Evolutionary conservation across 1,140 invertebrate species (phyloP).

Genomic region (Cherax quadricarinatus): DNA sequence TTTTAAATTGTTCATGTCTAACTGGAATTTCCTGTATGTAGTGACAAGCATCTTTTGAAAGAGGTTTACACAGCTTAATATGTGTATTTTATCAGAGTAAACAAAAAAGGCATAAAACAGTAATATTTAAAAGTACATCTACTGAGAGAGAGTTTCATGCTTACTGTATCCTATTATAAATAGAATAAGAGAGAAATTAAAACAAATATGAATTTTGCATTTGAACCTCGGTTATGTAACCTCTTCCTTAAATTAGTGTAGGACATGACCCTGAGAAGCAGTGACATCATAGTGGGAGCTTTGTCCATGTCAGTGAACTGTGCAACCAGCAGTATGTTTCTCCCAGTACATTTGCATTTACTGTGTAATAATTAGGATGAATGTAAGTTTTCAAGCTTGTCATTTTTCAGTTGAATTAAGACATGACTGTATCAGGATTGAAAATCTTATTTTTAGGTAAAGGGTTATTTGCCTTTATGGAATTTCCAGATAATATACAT

Average conservation of each 20-base stretch:
- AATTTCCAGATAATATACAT: too few species aligned
- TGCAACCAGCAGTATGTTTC: not conserved
- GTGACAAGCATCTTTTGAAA: slow-evolving; percentile 41
- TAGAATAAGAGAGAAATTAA: too few species aligned
- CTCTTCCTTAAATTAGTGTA: too few species aligned
- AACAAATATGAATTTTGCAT: too few species aligned
- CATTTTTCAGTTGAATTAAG: not conserved
- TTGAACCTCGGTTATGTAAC: too few species aligned
- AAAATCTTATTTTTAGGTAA: too few species aligned
- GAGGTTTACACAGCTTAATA: not conserved
- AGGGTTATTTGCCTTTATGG: too few species aligned
- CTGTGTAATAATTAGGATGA: not conserved
- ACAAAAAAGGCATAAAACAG: not conserved
- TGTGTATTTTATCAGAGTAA: not conserved
- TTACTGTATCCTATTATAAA: too few species aligned
- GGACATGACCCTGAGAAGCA: not conserved
- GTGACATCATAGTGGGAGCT: not conserved
- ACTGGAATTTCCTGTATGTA: slow-evolving; percentile 19
- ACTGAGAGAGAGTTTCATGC: not conserved
- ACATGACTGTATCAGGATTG: not conserved
- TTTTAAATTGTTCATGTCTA: slow-evolving; percentile 11
- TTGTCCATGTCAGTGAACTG: not conserved
- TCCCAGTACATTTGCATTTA: not conserved
- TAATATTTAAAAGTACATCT: not conserved
- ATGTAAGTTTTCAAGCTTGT: not conserved